Base-by-base conservation (phyloP, 2,113 vertebrate species). In the Chrysochloris asiatica region DNA sequence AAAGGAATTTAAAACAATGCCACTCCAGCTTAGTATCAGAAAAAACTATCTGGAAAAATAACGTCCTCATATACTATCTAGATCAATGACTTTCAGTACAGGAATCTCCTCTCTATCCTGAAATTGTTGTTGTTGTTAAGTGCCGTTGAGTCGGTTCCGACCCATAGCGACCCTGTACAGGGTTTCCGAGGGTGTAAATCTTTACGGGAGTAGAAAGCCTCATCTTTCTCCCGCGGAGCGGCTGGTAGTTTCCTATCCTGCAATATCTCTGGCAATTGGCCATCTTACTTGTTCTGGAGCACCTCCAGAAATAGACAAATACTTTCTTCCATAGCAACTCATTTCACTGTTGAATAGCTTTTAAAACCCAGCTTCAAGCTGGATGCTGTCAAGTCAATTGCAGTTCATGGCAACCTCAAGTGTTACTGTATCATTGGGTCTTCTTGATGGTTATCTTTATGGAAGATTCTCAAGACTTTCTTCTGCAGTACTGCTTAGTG, bases 261-360 rank as follows among this genome's bases (percentile, higher is more conserved):
- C 33, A 56, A 59, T 19, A 56, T 12, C 48, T 3, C 28, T 41
- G 3, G 19, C 4, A 63, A 45, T 43, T 54, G 52, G 48, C 43
- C 30, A 79, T 71, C 36, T 65, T 73, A 14, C 22, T 78, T 24
- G 65, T 79, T 83, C 14, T 38, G 41, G 22, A 80, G 67, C 0
- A 38, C 36, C 24, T 81, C 43, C 52, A 85, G 30, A 38, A 65
- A 24, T 12, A 92, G 36, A 72, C 28, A 81, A 79, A 73, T 38
- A 72, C 65, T 41, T 83, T 41, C 50, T 79, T 45, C 9, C 33
- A 11, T 69, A 4, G 47, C 33, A 41, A 41, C 81, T 88, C 38
- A 80, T 67, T 91, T 86, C 12, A 77, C 56, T 93, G 79, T 89
- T 67, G 12, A 91, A 59, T 30, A 47, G 26, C 24, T 38, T 67